Percentiles rank a stretch among this genome's conserved stretches.
Evolutionary conservation across 2,888 invertebrate genomes (phyloP).

Genomic region (Hetaerina titia): DNA sequence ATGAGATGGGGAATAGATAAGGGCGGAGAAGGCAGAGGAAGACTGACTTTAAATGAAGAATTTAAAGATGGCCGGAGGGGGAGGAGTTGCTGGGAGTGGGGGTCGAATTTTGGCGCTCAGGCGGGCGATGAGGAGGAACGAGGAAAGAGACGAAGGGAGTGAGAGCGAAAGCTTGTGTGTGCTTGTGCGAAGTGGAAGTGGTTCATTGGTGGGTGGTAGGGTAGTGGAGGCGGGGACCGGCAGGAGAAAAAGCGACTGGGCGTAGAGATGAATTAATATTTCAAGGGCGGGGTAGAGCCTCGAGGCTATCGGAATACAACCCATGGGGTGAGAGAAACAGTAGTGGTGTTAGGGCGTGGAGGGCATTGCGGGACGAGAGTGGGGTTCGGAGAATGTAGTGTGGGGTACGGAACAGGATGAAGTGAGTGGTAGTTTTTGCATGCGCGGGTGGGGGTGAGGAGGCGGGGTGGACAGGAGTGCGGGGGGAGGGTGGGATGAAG

Average conservation of each 20-base stretch:
- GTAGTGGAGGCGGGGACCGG: neutral
- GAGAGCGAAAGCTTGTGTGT: no score
- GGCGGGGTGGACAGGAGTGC: neutral
- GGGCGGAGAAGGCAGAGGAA: neutral
- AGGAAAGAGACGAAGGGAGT: neutral
- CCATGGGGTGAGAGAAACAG: neutral
- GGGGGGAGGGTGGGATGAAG: neutral
- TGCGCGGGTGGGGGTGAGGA: neutral
- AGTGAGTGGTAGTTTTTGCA: neutral
- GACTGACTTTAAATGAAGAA: slow-evolving; percentile 57
- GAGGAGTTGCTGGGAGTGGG: neutral
- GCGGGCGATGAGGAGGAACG: neutral
- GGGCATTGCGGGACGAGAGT: neutral
- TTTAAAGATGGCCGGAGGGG: slow-evolving; percentile 53
- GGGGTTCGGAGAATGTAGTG: neutral
- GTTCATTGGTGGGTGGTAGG: neutral
- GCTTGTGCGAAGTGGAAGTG: neutral
- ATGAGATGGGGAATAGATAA: neutral
- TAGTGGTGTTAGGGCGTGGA: neutral
- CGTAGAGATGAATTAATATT: slow-evolving; percentile 55
- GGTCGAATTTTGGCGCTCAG: neutral
- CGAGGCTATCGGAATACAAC: slow-evolving; percentile 48
- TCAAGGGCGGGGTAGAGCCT: slow-evolving; percentile 38
- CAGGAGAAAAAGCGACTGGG: slow-evolving; percentile 40
- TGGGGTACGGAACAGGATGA: no score